A percentile compares a stretch with the other conserved stretches of the same genome.
phyloP scores from a whole-genome alignment of 2,888 invertebrate species.

The Tolmerus cingulatus region DNA sequence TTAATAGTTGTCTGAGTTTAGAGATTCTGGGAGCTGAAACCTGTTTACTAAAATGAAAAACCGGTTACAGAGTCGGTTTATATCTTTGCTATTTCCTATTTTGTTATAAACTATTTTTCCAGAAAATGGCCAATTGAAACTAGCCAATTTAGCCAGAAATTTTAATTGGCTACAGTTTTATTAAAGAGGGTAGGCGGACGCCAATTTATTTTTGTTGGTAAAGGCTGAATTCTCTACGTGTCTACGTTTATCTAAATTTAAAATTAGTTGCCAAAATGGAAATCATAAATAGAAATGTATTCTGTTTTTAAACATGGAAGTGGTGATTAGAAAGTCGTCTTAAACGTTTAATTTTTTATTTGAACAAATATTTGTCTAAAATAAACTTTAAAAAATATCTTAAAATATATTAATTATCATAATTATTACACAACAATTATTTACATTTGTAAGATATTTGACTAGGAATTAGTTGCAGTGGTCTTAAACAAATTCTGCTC shows the following conservation, averaged over 20 bases:
- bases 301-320: background rate
- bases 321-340: background rate
- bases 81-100: too few species aligned
- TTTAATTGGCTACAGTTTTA: background rate
- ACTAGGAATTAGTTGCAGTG: slow-evolving; percentile 49
- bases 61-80: too few species aligned
- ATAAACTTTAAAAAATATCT: slow-evolving; percentile 40
- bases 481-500: slow-evolving; percentile 24
- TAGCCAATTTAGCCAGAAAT: background rate
- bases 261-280: background rate
- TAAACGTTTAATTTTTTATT: slow-evolving; percentile 26
- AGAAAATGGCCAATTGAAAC: too few species aligned
- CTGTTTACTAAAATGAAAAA: too few species aligned
- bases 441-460: slow-evolving; percentile 47
- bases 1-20: too few species aligned
- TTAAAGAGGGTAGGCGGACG: background rate
- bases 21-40: too few species aligned
- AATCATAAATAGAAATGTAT: background rate
- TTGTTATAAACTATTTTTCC: too few species aligned
- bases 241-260: background rate
- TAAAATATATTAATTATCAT: slow-evolving; percentile 34
- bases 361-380: slow-evolving; percentile 37
- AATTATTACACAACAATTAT: slow-evolving; percentile 42
- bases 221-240: background rate
- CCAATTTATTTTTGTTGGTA: background rate